These are phyloP conservation scores for Orthosia gracilis DNA, from an alignment of 2,888 invertebrate species.

Conservation along the genomic window DNA sequence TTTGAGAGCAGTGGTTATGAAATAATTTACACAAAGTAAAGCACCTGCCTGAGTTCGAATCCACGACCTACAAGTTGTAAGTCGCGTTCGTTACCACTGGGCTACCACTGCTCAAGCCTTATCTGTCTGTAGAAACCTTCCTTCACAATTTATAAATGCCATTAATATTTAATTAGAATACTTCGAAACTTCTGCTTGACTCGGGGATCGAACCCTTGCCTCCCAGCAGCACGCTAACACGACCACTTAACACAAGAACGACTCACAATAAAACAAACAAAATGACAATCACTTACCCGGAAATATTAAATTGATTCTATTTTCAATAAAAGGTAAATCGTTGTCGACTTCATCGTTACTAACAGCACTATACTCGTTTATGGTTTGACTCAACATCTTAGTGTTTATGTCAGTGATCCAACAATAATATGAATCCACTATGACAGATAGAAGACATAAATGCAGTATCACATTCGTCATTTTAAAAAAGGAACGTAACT, in stretches of 20 bases:
- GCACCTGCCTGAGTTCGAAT: no score
- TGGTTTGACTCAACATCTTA: constrained; percentile 28
- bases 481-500: not conserved
- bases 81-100: no score
- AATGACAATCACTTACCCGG: constrained; percentile 73
- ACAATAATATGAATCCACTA: constrained; percentile 26
- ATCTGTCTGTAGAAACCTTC: not conserved
- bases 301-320: constrained; percentile 73
- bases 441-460: constrained; percentile 1
- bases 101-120: no score
- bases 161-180: no score
- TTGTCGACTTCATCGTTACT: constrained; percentile 32
- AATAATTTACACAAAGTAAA: no score
- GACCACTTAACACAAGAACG: not conserved
- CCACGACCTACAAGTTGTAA: no score
- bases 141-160: no score
- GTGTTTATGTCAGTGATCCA: constrained; percentile 66
- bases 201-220: not conserved
- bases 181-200: not conserved
- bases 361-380: not conserved
- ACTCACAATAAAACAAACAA: not conserved
- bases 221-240: not conserved
- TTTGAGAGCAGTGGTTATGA: no score
- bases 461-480: constrained; percentile 49
- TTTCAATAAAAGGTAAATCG: constrained; percentile 11